Conservation (phyloP, 2,888 invertebrate species). For the Sminthurinus aureus region DNA sequence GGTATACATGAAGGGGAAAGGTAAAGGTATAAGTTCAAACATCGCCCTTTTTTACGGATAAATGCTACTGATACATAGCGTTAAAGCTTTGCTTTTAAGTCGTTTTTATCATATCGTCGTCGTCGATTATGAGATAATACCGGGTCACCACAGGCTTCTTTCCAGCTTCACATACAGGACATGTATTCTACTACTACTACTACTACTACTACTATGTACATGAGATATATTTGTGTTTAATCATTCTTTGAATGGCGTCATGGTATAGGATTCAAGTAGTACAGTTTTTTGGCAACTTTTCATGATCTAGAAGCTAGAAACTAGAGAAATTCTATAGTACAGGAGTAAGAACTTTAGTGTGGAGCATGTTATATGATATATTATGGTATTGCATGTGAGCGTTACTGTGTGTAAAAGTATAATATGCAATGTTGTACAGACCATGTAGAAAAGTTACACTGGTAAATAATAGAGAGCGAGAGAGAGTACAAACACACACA, state of each 20-base stretch:
- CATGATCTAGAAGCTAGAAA: not conserved
- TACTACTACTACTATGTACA: no score
- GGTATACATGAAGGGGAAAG: no score
- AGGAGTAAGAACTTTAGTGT: not conserved
- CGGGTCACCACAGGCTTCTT: not conserved
- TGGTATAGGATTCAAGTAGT: not conserved
- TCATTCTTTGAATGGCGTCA: not conserved
- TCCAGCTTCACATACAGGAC: not conserved
- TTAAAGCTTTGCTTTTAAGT: not conserved
- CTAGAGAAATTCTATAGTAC: not conserved
- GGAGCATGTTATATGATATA: no score
- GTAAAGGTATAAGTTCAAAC: not conserved
- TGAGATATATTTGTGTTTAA: not conserved
- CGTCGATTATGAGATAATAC: not conserved
- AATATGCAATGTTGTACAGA: no score
- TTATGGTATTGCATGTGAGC: no score
- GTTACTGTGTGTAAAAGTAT: no score
- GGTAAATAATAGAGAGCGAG: no score
- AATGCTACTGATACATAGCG: not conserved
- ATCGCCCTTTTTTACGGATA: not conserved
- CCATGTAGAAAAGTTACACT: no score
- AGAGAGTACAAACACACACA: not conserved
- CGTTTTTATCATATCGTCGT: not conserved
- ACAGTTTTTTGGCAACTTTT: constrained; percentile 12
- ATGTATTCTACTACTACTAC: not conserved